A percentile compares a stretch with the other conserved stretches of the same genome.
Conservation (phyloP, 2,797 vertebrate species). For the Helarctos malayanus region DNA sequence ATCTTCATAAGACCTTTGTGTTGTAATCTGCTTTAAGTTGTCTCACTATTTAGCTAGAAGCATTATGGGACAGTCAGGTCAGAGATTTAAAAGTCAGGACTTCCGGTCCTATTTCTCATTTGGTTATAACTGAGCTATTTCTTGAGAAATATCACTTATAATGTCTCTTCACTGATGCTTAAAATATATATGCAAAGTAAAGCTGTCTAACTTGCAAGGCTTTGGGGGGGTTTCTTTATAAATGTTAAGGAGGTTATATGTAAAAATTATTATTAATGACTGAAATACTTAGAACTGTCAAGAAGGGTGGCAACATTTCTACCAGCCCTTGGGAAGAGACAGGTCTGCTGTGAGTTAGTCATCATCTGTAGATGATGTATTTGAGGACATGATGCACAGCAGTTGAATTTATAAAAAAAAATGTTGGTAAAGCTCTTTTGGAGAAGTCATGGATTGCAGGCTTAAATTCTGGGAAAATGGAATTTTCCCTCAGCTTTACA, state of each 20-base stretch:
- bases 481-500: slow-evolving; percentile 73
- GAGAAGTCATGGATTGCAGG: slow-evolving; percentile 69
- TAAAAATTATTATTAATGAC: slow-evolving; percentile 70
- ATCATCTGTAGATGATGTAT: slow-evolving; percentile 79
- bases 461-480: slow-evolving; percentile 67
- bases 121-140: slow-evolving; percentile 50
- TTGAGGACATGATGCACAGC: slow-evolving; percentile 79
- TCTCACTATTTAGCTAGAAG: slow-evolving; percentile 43
- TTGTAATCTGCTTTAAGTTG: slow-evolving; percentile 63
- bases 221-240: slow-evolving; percentile 42
- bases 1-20: slow-evolving; percentile 62
- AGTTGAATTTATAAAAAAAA: slow-evolving; percentile 76
- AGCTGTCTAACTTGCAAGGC: neutral
- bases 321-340: slow-evolving; percentile 53
- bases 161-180: neutral
- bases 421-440: slow-evolving; percentile 74
- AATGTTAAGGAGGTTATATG: slow-evolving; percentile 30
- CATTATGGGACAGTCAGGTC: neutral
- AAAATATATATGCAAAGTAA: slow-evolving; percentile 39
- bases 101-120: slow-evolving; percentile 54
- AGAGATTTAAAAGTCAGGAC: neutral
- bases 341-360: slow-evolving; percentile 73
- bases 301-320: slow-evolving; percentile 62
- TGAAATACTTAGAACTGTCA: slow-evolving; percentile 68
- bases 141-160: slow-evolving; percentile 54